Percentiles rank a stretch among this genome's conserved stretches.
These are phyloP conservation scores for Ammodytes dubius DNA, from an alignment of 2,113 vertebrate species.

Conservation along the genomic window DNA sequence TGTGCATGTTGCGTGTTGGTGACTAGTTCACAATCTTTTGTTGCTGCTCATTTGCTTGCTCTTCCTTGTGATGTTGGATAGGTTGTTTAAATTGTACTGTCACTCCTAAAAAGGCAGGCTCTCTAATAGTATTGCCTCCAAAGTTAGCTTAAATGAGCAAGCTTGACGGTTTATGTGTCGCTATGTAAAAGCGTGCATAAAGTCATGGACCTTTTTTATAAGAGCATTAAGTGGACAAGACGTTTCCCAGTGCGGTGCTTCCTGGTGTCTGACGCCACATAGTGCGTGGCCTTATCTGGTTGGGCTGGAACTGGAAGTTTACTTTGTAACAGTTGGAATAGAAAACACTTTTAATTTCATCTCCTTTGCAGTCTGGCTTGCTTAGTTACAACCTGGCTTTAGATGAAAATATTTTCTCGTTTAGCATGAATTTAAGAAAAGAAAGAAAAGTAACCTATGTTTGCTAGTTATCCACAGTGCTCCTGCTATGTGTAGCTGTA, in stretches of 20 bases:
- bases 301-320: conserved; percentile 57
- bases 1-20: background rate
- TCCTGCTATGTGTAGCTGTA: background rate
- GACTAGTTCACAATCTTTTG: background rate
- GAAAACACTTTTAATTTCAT: background rate
- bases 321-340: background rate
- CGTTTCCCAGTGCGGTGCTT: conserved; percentile 51
- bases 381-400: background rate
- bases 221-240: conserved; percentile 18
- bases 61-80: background rate
- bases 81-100: background rate
- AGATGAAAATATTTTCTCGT: background rate
- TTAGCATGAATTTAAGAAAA: background rate
- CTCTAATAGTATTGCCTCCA: background rate
- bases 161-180: background rate
- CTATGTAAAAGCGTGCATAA: background rate
- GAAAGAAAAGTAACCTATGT: background rate
- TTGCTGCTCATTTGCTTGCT: background rate
- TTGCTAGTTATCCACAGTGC: background rate
- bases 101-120: background rate
- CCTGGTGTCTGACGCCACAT: conserved; percentile 72
- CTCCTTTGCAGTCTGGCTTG: background rate
- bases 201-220: background rate
- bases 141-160: conserved; percentile 4
- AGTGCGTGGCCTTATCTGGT: conserved; percentile 80